A percentile compares a stretch with the other conserved stretches of the same genome.
Evolutionary conservation across 2,888 invertebrate genomes (phyloP).

Genomic region (Hartigia nigra): DNA sequence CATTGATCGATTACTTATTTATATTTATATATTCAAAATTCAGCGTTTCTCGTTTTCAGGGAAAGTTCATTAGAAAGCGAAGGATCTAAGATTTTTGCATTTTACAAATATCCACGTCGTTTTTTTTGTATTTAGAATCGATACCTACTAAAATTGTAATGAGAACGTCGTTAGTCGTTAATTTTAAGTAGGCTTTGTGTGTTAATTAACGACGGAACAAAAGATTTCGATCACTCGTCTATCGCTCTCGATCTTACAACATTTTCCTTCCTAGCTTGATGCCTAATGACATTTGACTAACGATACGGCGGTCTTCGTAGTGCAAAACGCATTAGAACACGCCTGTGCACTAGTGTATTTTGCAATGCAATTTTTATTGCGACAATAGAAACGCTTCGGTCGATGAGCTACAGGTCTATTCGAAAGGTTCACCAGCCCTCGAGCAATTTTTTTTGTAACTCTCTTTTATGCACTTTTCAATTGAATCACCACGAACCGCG

Average conservation of each 20-base stretch:
- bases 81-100: background rate
- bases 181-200: background rate
- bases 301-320: background rate
- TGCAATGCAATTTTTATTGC: background rate
- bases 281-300: background rate
- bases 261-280: background rate
- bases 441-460: background rate
- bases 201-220: background rate
- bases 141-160: background rate
- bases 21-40: background rate
- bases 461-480: background rate
- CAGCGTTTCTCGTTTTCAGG: background rate
- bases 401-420: background rate
- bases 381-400: background rate
- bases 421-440: background rate
- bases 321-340: background rate
- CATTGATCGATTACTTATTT: background rate
- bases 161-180: background rate
- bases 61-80: background rate
- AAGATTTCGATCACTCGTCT: background rate
- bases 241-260: background rate
- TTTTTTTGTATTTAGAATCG: background rate
- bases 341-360: background rate
- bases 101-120: background rate
- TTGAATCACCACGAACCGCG: background rate